Percentiles rank a stretch among this genome's conserved stretches.
Conservation (phyloP, 2,888 invertebrate genomes). For the Drosophila paranaensis region DNA sequence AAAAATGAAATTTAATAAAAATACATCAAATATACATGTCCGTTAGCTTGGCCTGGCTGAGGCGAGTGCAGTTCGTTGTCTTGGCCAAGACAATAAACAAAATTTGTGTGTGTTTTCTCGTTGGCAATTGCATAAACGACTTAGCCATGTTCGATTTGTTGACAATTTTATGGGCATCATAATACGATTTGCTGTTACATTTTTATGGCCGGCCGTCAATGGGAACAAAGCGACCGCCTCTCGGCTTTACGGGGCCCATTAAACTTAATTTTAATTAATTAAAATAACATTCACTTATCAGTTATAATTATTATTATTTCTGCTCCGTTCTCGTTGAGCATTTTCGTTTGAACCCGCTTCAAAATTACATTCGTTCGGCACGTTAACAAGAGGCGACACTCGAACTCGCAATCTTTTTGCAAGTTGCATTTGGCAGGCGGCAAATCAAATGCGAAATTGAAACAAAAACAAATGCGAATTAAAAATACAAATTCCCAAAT, state of each 20-base stretch:
- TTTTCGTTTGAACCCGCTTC: slow-evolving; percentile 44
- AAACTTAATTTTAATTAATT: slow-evolving; percentile 78
- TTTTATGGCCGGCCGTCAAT: slow-evolving; percentile 42
- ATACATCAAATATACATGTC: background rate
- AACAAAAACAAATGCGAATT: slow-evolving; percentile 1
- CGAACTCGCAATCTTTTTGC: slow-evolving; percentile 1
- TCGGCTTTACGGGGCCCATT: slow-evolving; percentile 49
- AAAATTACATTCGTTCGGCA: background rate
- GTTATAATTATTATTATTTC: slow-evolving; percentile 55
- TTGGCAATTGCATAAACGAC: slow-evolving; percentile 60
- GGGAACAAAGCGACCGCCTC: slow-evolving; percentile 45
- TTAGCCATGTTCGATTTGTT: slow-evolving; percentile 52
- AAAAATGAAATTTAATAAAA: slow-evolving; percentile 6
- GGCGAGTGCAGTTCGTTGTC: slow-evolving; percentile 13
- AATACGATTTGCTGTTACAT: slow-evolving; percentile 53
- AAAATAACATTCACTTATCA: slow-evolving; percentile 69
- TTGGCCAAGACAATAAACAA: slow-evolving; percentile 46
- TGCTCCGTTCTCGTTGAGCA: background rate
- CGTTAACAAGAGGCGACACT: background rate
- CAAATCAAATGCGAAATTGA: slow-evolving; percentile 12
- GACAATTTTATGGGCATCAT: slow-evolving; percentile 68
- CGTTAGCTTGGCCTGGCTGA: background rate
- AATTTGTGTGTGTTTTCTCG: slow-evolving; percentile 42
- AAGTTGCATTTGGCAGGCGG: slow-evolving; percentile 17
- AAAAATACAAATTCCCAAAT: slow-evolving; percentile 24